phyloP scores from a whole-genome alignment of 92 coral and sea anemone species.

The Parazoanthus darwini region DNA sequence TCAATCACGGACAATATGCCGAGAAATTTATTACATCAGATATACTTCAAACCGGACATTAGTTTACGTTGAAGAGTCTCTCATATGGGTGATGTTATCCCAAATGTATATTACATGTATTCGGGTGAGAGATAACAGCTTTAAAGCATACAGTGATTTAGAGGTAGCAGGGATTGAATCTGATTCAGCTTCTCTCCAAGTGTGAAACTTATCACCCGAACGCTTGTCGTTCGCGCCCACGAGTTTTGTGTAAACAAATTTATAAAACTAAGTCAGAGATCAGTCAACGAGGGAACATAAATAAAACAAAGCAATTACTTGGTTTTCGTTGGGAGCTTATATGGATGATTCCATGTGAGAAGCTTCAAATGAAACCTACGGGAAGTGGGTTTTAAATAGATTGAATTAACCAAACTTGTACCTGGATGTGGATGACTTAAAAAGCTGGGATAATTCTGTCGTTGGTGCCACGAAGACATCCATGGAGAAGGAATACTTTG shows the following conservation, averaged over 20 bases:
- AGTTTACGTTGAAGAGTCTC: constrained; percentile 37
- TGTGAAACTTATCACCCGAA: constrained; percentile 13
- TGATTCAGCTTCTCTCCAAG: background rate
- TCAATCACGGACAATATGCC: constrained; percentile 37
- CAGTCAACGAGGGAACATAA: constrained; percentile 38
- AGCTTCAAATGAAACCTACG: background rate
- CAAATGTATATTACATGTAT: constrained; percentile 16
- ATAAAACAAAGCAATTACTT: constrained; percentile 20
- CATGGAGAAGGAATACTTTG: constrained; percentile 63
- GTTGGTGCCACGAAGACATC: constrained; percentile 75
- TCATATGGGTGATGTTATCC: constrained; percentile 34
- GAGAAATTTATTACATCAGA: constrained; percentile 38
- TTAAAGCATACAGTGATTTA: background rate
- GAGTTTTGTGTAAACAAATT: constrained; percentile 34
- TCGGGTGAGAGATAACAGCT: constrained; percentile 20
- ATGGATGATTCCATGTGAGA: background rate
- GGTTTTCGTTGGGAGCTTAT: constrained; percentile 13
- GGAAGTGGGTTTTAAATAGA: background rate
- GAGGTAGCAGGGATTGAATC: background rate
- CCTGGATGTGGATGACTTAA: constrained; percentile 87
- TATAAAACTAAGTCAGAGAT: constrained; percentile 14
- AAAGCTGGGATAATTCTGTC: constrained; percentile 70
- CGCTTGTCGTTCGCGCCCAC: background rate
- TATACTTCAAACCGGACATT: constrained; percentile 46
- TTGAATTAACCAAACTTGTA: constrained; percentile 3